Evolutionary conservation across 2,888 invertebrate species (phyloP).

Genomic region (Morpho deidamia): DNA sequence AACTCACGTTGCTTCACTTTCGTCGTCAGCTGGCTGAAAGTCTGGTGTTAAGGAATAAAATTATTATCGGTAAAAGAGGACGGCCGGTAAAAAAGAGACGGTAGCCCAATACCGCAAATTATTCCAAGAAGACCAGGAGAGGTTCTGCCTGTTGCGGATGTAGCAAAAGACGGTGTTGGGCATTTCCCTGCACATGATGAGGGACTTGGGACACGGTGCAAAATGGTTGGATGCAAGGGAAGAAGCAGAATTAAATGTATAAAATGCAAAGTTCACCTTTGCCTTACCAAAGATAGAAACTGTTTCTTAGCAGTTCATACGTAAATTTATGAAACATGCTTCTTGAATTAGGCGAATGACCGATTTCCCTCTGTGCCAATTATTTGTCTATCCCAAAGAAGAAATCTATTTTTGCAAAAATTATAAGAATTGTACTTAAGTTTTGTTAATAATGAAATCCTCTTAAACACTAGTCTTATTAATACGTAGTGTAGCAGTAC

Average conservation of each 20-base stretch:
- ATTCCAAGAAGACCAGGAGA: conserved; percentile 31
- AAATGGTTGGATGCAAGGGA: conserved; percentile 30
- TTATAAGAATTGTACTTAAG: too few species aligned
- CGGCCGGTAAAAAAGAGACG: conserved; percentile 29
- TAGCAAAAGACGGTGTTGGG: conserved; percentile 30
- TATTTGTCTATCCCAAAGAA: too few species aligned
- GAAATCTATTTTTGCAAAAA: too few species aligned
- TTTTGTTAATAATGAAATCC: too few species aligned
- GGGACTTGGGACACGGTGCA: conserved; percentile 27
- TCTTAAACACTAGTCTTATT: too few species aligned
- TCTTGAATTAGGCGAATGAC: too few species aligned
- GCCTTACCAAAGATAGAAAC: too few species aligned
- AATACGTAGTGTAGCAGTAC: too few species aligned
- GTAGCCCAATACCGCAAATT: conserved; percentile 24
- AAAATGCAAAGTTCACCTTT: too few species aligned
- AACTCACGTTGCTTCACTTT: conserved; percentile 29
- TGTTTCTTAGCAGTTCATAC: too few species aligned
- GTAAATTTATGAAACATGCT: too few species aligned
- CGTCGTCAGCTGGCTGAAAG: conserved; percentile 26
- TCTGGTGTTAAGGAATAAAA: conserved; percentile 29
- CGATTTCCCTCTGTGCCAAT: too few species aligned
- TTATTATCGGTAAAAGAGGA: conserved; percentile 26
- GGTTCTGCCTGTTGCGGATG: conserved; percentile 25
- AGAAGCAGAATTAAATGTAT: conserved; percentile 26
- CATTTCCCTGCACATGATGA: conserved; percentile 31